Evolutionary conservation across 2,113 vertebrate genomes (phyloP).

Genomic region (Choloepus hoffmanni): DNA sequence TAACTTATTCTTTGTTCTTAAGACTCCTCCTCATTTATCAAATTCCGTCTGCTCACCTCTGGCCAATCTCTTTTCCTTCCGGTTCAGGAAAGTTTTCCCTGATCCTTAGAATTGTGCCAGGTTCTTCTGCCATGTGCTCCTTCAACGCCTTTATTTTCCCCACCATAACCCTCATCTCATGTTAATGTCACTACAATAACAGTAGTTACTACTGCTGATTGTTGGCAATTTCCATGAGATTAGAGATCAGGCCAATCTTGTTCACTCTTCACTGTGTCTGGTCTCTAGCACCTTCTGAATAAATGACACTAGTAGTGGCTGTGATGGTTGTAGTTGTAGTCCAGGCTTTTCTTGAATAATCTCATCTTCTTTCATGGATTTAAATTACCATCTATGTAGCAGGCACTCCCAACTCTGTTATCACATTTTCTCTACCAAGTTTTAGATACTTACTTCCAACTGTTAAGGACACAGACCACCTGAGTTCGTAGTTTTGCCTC

Average conservation of each 20-base stretch:
- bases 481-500: not conserved
- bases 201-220: not conserved
- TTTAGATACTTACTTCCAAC: not conserved
- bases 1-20: not conserved
- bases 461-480: not conserved
- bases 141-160: not conserved
- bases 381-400: not conserved
- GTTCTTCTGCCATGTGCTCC: not conserved
- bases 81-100: not conserved
- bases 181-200: not conserved
- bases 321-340: not conserved
- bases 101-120: not conserved
- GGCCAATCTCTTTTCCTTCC: not conserved
- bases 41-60: not conserved
- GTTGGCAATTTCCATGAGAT: not conserved
- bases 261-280: not conserved
- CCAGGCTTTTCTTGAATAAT: not conserved
- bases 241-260: not conserved
- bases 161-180: not conserved
- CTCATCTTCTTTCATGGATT: not conserved
- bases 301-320: not conserved
- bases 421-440: not conserved
- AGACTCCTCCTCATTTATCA: not conserved
- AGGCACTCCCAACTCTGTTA: not conserved
- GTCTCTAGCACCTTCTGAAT: not conserved